Evolutionary conservation across 2,888 invertebrate genomes (phyloP).

Genomic region (Marasmarcha lunaedactyla): DNA sequence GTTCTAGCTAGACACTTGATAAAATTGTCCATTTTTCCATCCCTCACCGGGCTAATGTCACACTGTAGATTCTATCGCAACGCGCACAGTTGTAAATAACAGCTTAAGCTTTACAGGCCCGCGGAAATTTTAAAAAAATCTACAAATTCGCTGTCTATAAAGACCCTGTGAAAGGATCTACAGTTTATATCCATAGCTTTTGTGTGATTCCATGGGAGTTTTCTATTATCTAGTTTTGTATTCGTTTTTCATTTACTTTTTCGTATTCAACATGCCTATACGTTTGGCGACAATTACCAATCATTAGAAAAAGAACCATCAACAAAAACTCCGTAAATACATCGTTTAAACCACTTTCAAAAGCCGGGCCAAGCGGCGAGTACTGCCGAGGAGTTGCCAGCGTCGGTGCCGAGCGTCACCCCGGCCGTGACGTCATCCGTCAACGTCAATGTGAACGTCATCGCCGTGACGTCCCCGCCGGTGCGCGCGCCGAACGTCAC

Average conservation of each 20-base stretch:
- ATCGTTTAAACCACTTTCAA: too few species aligned
- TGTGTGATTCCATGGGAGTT: too few species aligned
- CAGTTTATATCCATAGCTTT: constrained; percentile 16
- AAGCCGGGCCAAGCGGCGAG: too few species aligned
- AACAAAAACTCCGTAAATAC: too few species aligned
- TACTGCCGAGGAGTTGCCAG: neutral
- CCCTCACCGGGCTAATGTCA: neutral
- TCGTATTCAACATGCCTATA: too few species aligned
- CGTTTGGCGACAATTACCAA: too few species aligned
- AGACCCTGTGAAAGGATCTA: constrained; percentile 34
- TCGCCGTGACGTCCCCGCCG: constrained; percentile 21
- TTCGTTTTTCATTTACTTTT: too few species aligned
- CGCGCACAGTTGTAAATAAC: constrained; percentile 16
- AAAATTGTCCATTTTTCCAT: neutral
- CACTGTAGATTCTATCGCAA: constrained; percentile 45
- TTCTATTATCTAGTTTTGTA: too few species aligned
- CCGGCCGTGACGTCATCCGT: constrained; percentile 7
- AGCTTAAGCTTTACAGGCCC: neutral
- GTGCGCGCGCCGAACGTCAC: constrained; percentile 78
- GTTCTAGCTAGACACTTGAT: too few species aligned
- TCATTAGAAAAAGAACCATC: too few species aligned
- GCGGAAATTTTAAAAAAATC: too few species aligned
- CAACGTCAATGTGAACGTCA: constrained; percentile 15
- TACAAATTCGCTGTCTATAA: too few species aligned
- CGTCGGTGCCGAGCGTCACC: neutral